Base-by-base conservation (phyloP, 2,113 vertebrate genomes). In the Origma solitaria region DNA sequence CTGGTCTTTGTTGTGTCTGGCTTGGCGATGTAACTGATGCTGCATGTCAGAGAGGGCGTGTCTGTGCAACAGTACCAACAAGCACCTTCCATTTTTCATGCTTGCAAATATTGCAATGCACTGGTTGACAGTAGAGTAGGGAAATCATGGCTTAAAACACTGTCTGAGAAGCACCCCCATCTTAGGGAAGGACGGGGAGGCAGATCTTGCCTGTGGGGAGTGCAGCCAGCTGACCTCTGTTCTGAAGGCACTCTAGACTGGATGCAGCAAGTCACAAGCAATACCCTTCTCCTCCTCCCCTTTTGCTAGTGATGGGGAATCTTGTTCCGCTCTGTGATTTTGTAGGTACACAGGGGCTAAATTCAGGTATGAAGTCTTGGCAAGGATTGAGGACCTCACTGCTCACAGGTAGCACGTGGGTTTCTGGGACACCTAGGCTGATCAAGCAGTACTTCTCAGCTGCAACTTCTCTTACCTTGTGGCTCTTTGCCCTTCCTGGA, bases 371-470 rank as follows among this genome's bases (percentile, higher is more conserved):
- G 51, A 51, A 66, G 35, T 7, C 38, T 58, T 4, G 5, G 49
- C n/a, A 80, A 40, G 22, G 19, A 45, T 56, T 71, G 35, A 85
- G 49, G 15, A 42, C 12, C 11, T 44, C 4, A 1, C 27, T 58
- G 20, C 33, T 76, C 14, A 30, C 21, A 27, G 25, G 25, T 53
- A n/a, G 33, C 2, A 0, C 38, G 8, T 75, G 64, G 17, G 16
- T 47, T 91, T 42, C 54, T 70, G n/a, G 47, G 53, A 44, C 5
- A 40, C 33, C 18, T 62, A 81, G 38, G 5, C 49, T 93, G 27
- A 60, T 40, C 1, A 2, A 18, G 15, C 1, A 1, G 17, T 86
- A 8, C 24, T 64, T 78, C 45, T 3, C 12, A 64, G 0, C 35
- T 65, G 28, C 37, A 65, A 5, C 35, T 86, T 64, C 31, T 61